Evolutionary conservation across 1,140 invertebrate species (phyloP), one percentile per base, ranked within the genome.

Genomic region (Nautilus pompilius): DNA sequence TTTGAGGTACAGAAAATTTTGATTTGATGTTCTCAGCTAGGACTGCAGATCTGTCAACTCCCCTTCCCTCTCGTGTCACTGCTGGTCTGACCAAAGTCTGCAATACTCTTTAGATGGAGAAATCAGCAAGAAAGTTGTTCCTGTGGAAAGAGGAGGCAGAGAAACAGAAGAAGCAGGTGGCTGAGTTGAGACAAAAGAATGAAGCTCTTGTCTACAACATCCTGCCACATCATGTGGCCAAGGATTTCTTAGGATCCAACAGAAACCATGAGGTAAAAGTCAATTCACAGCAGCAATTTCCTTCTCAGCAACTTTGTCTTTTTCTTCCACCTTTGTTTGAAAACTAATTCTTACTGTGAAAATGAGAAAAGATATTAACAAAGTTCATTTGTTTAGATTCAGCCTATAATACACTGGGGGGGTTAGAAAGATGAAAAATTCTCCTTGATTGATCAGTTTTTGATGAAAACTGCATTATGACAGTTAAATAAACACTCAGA

Each of bases 151-250:
- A 88, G 57, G 90, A 92, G 70, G 81, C 90, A 0, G 88, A 89
- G 45, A 90, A 89, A 68, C 93, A 96, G 78, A 86, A 91, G 28
- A 91, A 95, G 82, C 87, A 89, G 56, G 69, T 93, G 4, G 87
- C 89, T 6, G 92, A 94, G 79, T 90, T 96, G 85, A 86, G 93
- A 65, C 85, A 90, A 45, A 87, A 93, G 64, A 97, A 96, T 79
- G 93, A 93, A 79, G 91, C 91, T 28, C 85, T 97, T 3, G 83
- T 97, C 24, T 93, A 93, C 82, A 97, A 97, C 83, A 86, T 97
- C 66, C 85, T 97, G 32, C 94, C 94, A 15, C 88, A 90, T 49
- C 93, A 95, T 83, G 94, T 97, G 41, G 93, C 93, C 48, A 90
- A 90, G 45, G 92, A 96, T 82, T 96, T 98, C 83, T 84, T 96